A percentile compares a stretch with the other conserved stretches of the same genome.
Evolutionary conservation across 2,888 invertebrate species (phyloP).

Genomic region (Busseola fusca): DNA sequence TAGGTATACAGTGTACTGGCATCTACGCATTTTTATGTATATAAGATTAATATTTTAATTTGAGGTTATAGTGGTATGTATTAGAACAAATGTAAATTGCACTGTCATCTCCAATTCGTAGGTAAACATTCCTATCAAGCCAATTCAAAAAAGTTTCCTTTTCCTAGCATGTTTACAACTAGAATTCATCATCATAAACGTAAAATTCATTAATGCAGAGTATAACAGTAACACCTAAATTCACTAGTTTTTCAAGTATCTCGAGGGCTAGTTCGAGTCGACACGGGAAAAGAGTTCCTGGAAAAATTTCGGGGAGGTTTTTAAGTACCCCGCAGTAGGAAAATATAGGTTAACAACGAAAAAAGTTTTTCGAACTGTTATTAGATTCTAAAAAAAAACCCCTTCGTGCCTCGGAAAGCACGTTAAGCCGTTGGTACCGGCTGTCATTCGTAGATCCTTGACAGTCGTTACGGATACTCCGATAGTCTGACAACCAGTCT

Average conservation of each 20-base stretch:
- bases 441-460: too few species aligned
- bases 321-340: not conserved
- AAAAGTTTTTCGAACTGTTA: not conserved
- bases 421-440: too few species aligned
- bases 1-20: not conserved
- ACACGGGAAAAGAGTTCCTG: not conserved
- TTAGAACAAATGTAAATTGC: not conserved
- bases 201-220: not conserved
- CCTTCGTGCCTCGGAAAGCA: too few species aligned
- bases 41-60: not conserved
- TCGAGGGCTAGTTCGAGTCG: not conserved
- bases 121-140: not conserved
- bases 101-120: not conserved
- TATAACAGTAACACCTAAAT: not conserved
- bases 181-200: not conserved
- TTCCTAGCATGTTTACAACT: not conserved
- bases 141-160: not conserved
- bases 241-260: not conserved
- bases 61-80: not conserved
- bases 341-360: not conserved
- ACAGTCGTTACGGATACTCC: too few species aligned
- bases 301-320: not conserved
- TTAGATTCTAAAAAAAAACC: not conserved
- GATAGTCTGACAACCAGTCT: too few species aligned
- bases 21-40: too few species aligned